Conservation (phyloP, 1,140 invertebrate species). For the Hycleus phaleratus region DNA sequence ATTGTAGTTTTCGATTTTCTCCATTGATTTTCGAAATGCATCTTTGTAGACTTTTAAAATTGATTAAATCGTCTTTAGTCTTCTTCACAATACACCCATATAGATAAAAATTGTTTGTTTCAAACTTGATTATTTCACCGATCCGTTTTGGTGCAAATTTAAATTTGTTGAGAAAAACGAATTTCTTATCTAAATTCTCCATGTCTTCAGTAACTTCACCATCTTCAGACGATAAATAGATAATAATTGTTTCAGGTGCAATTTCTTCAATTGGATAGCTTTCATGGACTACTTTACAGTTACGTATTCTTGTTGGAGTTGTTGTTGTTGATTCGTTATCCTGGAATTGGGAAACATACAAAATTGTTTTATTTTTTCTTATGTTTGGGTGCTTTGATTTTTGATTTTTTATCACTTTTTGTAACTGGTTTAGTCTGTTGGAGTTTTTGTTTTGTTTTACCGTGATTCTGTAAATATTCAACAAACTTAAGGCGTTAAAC, state of each 20-base stretch:
- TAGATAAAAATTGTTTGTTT: slow-evolving; percentile 16
- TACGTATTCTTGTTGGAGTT: neutral
- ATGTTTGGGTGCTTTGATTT: neutral
- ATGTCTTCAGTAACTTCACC: slow-evolving; percentile 26
- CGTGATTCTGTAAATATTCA: slow-evolving; percentile 19
- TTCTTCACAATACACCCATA: slow-evolving; percentile 29
- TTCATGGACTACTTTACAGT: slow-evolving; percentile 21
- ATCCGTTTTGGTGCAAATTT: neutral
- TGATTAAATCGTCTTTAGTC: slow-evolving; percentile 11
- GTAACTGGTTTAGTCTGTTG: slow-evolving; percentile 6
- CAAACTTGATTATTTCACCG: slow-evolving; percentile 5
- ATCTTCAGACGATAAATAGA: slow-evolving; percentile 30
- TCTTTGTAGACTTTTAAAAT: slow-evolving; percentile 19
- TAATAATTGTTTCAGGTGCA: slow-evolving; percentile 22
- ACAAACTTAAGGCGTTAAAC: neutral
- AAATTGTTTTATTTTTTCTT: neutral
- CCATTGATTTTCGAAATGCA: slow-evolving; percentile 25
- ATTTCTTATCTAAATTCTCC: slow-evolving; percentile 24
- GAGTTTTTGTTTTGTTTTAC: slow-evolving; percentile 24
- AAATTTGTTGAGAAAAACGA: slow-evolving; percentile 18
- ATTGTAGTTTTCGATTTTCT: slow-evolving; percentile 14
- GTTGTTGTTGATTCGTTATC: neutral
- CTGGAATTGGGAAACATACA: neutral
- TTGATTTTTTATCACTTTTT: neutral
- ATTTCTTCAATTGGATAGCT: slow-evolving; percentile 22